Conservation (phyloP, 2,888 invertebrate species). For the Lepidochrysops patricia region DNA sequence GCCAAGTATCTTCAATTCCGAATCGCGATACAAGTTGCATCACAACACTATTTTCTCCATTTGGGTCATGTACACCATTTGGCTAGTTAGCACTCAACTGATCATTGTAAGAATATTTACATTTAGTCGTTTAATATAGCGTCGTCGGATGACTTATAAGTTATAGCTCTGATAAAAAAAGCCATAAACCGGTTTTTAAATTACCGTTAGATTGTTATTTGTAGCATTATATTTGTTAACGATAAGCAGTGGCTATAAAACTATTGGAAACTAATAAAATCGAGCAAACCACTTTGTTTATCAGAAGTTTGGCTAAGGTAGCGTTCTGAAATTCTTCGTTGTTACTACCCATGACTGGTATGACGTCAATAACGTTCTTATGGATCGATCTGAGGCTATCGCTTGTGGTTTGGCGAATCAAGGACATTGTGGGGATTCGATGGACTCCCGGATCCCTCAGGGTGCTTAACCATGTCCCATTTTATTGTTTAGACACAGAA, state of each 20-base stretch:
- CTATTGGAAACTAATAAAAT: not conserved
- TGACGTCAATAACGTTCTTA: constrained; percentile 2
- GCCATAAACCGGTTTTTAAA: constrained; percentile 47
- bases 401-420: not conserved
- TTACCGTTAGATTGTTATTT: constrained; percentile 6
- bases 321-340: constrained; percentile 3
- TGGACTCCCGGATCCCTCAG: not conserved
- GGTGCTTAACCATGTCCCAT: not conserved
- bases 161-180: constrained; percentile 40
- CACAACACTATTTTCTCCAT: constrained; percentile 50
- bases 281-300: not conserved
- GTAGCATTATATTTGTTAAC: not conserved
- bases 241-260: not conserved
- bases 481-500: not conserved
- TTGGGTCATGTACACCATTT: constrained; percentile 48
- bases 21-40: constrained; percentile 44
- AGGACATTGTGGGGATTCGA: not conserved
- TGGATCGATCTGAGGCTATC: not conserved
- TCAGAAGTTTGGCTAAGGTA: not conserved
- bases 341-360: constrained; percentile 1
- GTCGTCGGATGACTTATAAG: not conserved
- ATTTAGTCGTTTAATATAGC: not conserved
- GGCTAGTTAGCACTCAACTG: constrained; percentile 16
- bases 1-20: constrained; percentile 33
- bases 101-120: not conserved